A percentile compares a stretch with the other conserved stretches of the same genome.
These are phyloP conservation scores for Holacanthus passer DNA, from an alignment of 2,113 vertebrate species.

Conservation along the genomic window DNA sequence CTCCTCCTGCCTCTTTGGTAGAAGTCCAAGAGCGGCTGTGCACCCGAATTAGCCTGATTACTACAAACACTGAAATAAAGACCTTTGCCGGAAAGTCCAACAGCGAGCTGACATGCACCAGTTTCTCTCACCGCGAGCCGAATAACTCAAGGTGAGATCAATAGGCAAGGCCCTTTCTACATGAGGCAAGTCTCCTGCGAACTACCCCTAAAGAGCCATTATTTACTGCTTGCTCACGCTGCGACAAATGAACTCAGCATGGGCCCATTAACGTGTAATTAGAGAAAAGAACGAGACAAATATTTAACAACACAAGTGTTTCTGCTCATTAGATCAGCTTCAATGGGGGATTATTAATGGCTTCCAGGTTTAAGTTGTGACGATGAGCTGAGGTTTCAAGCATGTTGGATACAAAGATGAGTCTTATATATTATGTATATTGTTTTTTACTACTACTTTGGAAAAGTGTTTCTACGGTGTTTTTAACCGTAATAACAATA, in stretches of 20 bases:
- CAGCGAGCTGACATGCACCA: constrained; percentile 47
- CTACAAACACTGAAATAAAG: constrained; percentile 64
- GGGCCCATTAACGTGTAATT: constrained; percentile 79
- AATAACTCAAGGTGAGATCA: constrained; percentile 71
- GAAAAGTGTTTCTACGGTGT: background rate
- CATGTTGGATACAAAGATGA: background rate
- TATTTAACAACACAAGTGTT: constrained; percentile 65
- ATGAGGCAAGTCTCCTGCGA: constrained; percentile 44
- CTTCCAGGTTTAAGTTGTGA: constrained; percentile 30
- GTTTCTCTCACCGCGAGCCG: constrained; percentile 40
- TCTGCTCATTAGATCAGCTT: constrained; percentile 65
- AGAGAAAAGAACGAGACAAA: constrained; percentile 74
- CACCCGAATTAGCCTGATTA: constrained; percentile 63
- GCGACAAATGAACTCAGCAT: constrained; percentile 74
- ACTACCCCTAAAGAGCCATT: constrained; percentile 64
- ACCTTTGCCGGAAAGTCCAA: constrained; percentile 47
- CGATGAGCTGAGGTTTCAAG: constrained; percentile 34
- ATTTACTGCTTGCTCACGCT: constrained; percentile 71
- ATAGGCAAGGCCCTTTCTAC: constrained; percentile 58
- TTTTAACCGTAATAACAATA: background rate
- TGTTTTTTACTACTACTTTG: background rate
- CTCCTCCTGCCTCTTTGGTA: constrained; percentile 21
- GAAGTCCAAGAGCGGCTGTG: constrained; percentile 38
- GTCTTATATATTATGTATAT: background rate
- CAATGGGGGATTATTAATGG: constrained; percentile 43